Conservation (phyloP, 53 echinoderm and acorn worm genomes). For the Holothuria scabra region DNA sequence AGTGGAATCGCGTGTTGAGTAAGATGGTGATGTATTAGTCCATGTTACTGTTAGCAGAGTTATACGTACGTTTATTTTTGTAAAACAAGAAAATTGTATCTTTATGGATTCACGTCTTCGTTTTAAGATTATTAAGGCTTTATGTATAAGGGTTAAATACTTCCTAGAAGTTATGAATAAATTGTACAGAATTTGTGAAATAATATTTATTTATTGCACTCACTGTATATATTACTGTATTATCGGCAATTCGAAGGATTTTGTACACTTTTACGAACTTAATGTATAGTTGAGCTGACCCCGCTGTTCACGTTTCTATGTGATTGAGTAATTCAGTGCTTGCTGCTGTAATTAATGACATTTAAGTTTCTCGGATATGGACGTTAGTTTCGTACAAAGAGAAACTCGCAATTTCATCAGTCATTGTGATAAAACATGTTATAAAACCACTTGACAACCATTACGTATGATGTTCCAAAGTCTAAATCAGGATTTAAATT, state of each 20-base stretch:
- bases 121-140: conserved; percentile 40
- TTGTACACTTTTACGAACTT: conserved; percentile 37
- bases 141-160: conserved; percentile 30
- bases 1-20: no score
- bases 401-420: no score
- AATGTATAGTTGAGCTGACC: conserved; percentile 24
- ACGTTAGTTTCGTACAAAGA: no score
- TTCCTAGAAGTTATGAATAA: conserved; percentile 30
- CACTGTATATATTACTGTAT: conserved; percentile 40
- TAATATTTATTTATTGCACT: conserved; percentile 46
- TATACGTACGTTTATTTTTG: conserved; percentile 43
- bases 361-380: no score
- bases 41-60: conserved; percentile 29
- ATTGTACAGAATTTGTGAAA: conserved; percentile 40
- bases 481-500: no score
- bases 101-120: conserved; percentile 36
- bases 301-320: no score
- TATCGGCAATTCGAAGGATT: conserved; percentile 16
- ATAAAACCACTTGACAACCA: no score
- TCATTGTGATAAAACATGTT: no score
- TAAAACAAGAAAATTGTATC: conserved; percentile 42
- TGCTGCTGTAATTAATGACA: no score
- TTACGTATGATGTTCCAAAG: no score
- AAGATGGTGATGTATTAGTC: background rate
- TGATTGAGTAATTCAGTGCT: no score